Conservation (phyloP, 1,140 invertebrate species). For the Acyrthosiphon pisum region DNA sequence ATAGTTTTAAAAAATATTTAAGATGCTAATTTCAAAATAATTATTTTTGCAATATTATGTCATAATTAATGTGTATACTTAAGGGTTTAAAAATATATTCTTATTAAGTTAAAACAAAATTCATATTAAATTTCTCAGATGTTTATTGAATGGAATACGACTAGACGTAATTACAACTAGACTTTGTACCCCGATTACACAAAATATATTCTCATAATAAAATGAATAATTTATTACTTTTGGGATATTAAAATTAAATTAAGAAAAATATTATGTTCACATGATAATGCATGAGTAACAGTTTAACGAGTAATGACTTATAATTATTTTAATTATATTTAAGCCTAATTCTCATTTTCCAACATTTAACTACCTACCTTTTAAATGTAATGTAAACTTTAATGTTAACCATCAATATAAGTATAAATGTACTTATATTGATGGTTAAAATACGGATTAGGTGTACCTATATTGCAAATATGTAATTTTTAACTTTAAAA, state of each 20-base stretch:
- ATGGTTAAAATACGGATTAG: too few relatives aligned
- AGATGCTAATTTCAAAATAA: not conserved
- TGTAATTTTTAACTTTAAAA: too few relatives aligned
- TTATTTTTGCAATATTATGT: not conserved
- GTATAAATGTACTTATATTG: too few relatives aligned
- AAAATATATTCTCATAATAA: not conserved
- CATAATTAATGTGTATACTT: not conserved
- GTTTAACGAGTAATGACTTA: not conserved
- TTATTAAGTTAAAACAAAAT: not conserved
- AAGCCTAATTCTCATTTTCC: not conserved
- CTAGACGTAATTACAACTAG: slow-evolving; percentile 15
- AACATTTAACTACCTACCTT: not conserved
- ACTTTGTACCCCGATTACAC: not conserved
- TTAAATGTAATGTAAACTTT: not conserved
- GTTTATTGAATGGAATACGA: not conserved
- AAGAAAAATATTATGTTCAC: slow-evolving; percentile 27
- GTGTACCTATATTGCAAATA: too few relatives aligned
- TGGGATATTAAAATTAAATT: slow-evolving; percentile 20
- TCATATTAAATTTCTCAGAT: not conserved
- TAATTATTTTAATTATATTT: slow-evolving; percentile 38
- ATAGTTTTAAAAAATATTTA: not conserved
- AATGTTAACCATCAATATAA: not conserved
- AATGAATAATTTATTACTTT: slow-evolving; percentile 41
- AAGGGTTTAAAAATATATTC: not conserved
- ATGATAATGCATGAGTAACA: not conserved